Evolutionary conservation across 2,888 invertebrate species (phyloP).

Genomic region (Rotaria socialis): DNA sequence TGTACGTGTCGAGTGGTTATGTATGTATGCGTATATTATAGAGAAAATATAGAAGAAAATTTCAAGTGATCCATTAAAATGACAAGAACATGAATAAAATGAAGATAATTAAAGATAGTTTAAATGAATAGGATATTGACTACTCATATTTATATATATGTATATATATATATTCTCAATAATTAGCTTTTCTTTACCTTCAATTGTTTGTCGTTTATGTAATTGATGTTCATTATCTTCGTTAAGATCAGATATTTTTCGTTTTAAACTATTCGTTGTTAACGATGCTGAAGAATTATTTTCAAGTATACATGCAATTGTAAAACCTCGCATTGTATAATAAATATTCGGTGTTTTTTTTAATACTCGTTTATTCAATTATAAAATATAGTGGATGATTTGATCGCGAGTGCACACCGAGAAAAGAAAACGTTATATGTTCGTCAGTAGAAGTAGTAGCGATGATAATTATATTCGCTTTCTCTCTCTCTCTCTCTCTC

Average conservation of each 20-base stretch:
- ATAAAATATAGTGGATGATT: slow-evolving; percentile 23
- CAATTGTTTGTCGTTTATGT: not conserved
- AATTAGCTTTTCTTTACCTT: not conserved
- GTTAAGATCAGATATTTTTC: not conserved
- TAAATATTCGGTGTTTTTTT: slow-evolving; percentile 7
- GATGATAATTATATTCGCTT: slow-evolving; percentile 22
- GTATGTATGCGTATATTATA: not conserved
- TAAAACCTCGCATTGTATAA: slow-evolving; percentile 7
- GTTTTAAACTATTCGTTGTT: not conserved
- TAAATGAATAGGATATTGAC: not conserved
- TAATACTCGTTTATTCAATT: not conserved
- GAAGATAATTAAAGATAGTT: not conserved
- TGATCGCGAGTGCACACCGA: slow-evolving; percentile 14
- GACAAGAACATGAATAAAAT: not conserved
- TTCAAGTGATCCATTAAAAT: slow-evolving; percentile 18
- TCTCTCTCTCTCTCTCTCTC: not conserved
- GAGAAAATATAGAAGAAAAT: slow-evolving; percentile 24
- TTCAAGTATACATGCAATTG: not conserved
- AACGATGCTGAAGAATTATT: not conserved
- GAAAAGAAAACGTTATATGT: slow-evolving; percentile 26
- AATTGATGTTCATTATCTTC: slow-evolving; percentile 7
- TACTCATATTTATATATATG: too few species aligned
- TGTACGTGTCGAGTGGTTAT: slow-evolving; percentile 4
- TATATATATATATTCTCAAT: not conserved
- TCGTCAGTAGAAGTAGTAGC: not conserved